phyloP scores from a whole-genome alignment of 2,113 vertebrate genomes.

The Polyodon spathula region DNA sequence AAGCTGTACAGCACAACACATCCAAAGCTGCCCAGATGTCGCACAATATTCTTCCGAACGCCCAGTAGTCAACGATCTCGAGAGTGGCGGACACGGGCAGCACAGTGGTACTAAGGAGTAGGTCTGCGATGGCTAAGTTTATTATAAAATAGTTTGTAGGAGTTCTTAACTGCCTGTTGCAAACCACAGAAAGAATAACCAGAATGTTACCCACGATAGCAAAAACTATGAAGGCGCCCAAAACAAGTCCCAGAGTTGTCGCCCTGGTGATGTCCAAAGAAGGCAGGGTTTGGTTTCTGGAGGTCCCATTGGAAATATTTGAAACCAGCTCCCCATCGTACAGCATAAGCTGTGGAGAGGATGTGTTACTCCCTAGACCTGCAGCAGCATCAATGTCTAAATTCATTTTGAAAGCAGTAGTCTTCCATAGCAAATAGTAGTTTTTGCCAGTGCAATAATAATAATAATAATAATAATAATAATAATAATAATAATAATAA shows the following conservation, averaged over 20 bases:
- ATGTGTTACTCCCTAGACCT: conserved; percentile 50
- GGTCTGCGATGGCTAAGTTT: conserved; percentile 90
- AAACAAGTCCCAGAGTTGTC: conserved; percentile 74
- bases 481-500: background rate
- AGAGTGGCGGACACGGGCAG: conserved; percentile 84
- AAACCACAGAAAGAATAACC: conserved; percentile 89
- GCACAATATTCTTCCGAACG: conserved; percentile 85
- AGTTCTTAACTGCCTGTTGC: conserved; percentile 89
- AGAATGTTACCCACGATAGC: conserved; percentile 91
- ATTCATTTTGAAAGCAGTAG: conserved; percentile 51
- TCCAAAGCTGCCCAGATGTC: conserved; percentile 96
- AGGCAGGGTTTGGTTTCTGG: conserved; percentile 44
- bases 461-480: background rate
- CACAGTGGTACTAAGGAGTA: conserved; percentile 85
- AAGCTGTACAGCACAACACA: conserved; percentile 92
- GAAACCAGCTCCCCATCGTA: conserved; percentile 36
- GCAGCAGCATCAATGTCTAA: conserved; percentile 54
- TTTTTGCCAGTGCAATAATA: background rate
- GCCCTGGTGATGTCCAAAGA: conserved; percentile 68
- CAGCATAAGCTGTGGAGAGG: conserved; percentile 32
- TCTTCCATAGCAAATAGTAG: conserved; percentile 53
- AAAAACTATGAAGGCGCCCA: conserved; percentile 87
- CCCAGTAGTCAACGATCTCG: conserved; percentile 85
- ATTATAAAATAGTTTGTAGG: conserved; percentile 95
- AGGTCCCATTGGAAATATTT: conserved; percentile 60